Evolutionary conservation across 1,140 invertebrate genomes (phyloP), one percentile per base, ranked within the genome.

Genomic region (Drosophila pruinosa): DNA sequence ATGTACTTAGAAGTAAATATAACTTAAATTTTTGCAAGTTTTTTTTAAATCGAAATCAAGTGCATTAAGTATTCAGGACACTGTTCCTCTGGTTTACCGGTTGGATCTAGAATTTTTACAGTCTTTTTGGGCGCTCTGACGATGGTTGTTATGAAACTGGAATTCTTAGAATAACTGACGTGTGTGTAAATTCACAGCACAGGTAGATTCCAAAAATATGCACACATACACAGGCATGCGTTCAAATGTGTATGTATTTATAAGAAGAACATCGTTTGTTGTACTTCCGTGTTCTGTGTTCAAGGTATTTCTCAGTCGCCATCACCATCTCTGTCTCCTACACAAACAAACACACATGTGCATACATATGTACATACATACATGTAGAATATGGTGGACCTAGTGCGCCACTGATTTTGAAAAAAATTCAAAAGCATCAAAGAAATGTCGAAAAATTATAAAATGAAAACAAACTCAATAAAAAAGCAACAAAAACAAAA

Each of bases 401-500:
- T 70, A 74, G 53, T 43, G 64, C 39, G 63, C 59, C 54, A 72
- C 53, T 56, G 43, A 36, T 62, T 62, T 52, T 26, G 3, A 26
- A 62, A 39, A 50, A n/a, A 48, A 31, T 45, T 43, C 24, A 34
- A 45, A 62, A 45, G 39, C 62, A 17, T 47, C 57, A 36, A 69
- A 43, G 57, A 68, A 73, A 72, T 72, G 79, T 54, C 54, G 45
- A 62, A 52, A 39, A 61, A 56, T 61, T 45, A 50, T 34, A 58
- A 64, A 63, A 70, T 50, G 58, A 58, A 43, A 54, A 64, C 21
- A 62, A 74, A 72, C 41, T 26, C 10, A 56, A 69, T 22, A 57
- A 57, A 71, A 75, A 48, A 83, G 57, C 57, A 52, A 36, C 48
- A 78, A 73, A 64, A 78, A 57, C 57, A 56, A 36, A 64, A 74